Evolutionary conservation across 2,888 invertebrate species (phyloP).

Genomic region (Hyposoter dolosus): DNA sequence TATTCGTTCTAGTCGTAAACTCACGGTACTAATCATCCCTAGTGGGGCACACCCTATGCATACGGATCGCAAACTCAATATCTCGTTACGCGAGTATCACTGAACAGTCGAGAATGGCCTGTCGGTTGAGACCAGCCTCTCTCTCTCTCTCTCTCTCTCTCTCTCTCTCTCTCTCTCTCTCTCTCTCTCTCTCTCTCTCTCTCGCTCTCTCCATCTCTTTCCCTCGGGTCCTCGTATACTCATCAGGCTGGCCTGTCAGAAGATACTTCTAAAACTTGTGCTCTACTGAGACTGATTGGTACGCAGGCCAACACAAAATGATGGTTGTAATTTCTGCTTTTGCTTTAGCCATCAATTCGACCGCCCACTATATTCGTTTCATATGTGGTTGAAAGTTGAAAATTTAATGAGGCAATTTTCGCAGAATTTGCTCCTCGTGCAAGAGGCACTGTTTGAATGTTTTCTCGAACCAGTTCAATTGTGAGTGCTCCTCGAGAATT

Average conservation of each 20-base stretch:
- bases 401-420: conserved; percentile 23
- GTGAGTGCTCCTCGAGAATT: not conserved
- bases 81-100: conserved; percentile 52
- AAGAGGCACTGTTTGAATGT: not conserved
- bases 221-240: conserved; percentile 1
- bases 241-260: conserved; percentile 7
- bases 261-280: conserved; percentile 49
- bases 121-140: conserved; percentile 42
- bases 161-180: not conserved
- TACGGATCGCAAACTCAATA: conserved; percentile 36
- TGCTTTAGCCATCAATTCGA: conserved; percentile 26
- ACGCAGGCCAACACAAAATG: conserved; percentile 7
- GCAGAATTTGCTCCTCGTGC: conserved; percentile 12
- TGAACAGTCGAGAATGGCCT: conserved; percentile 41
- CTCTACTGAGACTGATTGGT: conserved; percentile 40
- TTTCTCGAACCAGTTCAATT: not conserved
- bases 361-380: conserved; percentile 3
- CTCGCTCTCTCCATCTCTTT: not conserved
- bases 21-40: not conserved
- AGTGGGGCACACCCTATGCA: not conserved
- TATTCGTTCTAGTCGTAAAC: not conserved
- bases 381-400: conserved; percentile 32
- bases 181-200: not conserved
- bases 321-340: conserved; percentile 41
- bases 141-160: not conserved